Base-by-base conservation (phyloP, 2,113 vertebrate species). In the Paraplagusia blochii region DNA sequence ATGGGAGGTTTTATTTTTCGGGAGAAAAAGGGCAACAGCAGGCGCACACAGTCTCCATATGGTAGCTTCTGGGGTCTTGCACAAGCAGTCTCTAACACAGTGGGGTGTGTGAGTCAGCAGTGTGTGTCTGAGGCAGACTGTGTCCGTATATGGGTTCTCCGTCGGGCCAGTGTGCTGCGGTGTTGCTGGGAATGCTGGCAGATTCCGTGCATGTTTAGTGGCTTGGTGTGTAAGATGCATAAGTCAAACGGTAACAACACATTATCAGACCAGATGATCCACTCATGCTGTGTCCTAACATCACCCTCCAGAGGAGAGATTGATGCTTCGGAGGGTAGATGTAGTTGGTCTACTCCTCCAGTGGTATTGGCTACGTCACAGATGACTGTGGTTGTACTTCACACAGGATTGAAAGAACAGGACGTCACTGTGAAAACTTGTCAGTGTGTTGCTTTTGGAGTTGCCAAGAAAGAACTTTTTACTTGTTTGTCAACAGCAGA, bases 201-300 rank as follows among this genome's bases (percentile, higher is more conserved):
- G 73, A 90, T 89, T 91, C 89, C 83, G 80, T 36, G 68, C 69
- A 66, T 87, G 85, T 89, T 89, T 88, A 71, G 74, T 79, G 83
- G 78, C 71, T 76, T 72, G 69, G 56, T 69, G 72, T 67, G 44
- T 57, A 52, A 34, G 51, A 47, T 45, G 49, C 49, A 62, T 53
- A 58, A 55, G 64, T 78, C 71, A 53, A 65, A 77, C 34, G 54
- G 15, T 48, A 62, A 47, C 22, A 40, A 40, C 38, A 40, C 38
- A 7, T 45, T 36, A 38, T 62, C 39, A 33, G 46, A 36, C 53
- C 14, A 29, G 22, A 29, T 29, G 22, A 29, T 6, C 22, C 6
- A 6, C 2, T 6, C 22, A 29, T 2, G 6, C 22, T n/a, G n/a
- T n/a, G n/a, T n/a, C n/a, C n/a, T n/a, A n/a, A n/a, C n/a, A n/a